Conservation (phyloP, 2,797 vertebrate genomes). For the Macroramphosus scolopax region DNA sequence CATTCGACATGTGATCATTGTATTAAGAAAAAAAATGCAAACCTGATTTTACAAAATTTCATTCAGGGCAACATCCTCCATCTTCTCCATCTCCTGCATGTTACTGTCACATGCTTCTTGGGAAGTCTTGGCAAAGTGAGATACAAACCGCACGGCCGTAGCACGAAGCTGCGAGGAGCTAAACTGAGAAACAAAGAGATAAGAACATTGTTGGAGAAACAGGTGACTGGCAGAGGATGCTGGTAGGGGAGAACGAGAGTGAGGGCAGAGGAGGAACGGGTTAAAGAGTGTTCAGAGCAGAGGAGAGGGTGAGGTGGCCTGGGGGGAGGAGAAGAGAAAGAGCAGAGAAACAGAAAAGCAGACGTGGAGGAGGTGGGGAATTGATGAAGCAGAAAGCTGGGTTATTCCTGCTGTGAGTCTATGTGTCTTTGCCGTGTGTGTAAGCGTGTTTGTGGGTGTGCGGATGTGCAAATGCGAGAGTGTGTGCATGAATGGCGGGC, state of each 20-base stretch:
- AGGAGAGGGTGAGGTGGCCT: constrained; percentile 70
- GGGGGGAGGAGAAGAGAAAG: constrained; percentile 65
- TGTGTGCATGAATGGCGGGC: constrained; percentile 64
- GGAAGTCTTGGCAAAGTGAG: constrained; percentile 15
- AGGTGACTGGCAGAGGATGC: constrained; percentile 45
- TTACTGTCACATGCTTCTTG: constrained; percentile 9
- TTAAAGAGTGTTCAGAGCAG: constrained; percentile 62
- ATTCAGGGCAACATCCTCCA: too few relatives aligned
- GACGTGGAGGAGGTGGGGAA: constrained; percentile 74
- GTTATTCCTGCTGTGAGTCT: constrained; percentile 77
- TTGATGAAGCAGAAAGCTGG: constrained; percentile 77
- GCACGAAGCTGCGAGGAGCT: constrained; percentile 15
- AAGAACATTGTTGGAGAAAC: constrained; percentile 26
- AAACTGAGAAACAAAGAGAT: constrained; percentile 37
- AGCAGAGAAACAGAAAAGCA: constrained; percentile 66
- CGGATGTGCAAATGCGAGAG: constrained; percentile 1
- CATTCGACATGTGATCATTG: too few relatives aligned
- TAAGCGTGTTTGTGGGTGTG: constrained; percentile 14
- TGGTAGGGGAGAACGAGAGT: constrained; percentile 33
- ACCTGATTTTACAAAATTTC: too few relatives aligned
- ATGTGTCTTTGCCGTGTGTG: constrained; percentile 46
- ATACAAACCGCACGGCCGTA: too few relatives aligned
- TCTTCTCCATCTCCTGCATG: not conserved
- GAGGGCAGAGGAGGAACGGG: constrained; percentile 58
- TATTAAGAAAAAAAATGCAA: too few relatives aligned